Percentiles rank a stretch among this genome's conserved stretches.
Conservation (phyloP, 1,140 invertebrate genomes). For the Dendroctonus valens region DNA sequence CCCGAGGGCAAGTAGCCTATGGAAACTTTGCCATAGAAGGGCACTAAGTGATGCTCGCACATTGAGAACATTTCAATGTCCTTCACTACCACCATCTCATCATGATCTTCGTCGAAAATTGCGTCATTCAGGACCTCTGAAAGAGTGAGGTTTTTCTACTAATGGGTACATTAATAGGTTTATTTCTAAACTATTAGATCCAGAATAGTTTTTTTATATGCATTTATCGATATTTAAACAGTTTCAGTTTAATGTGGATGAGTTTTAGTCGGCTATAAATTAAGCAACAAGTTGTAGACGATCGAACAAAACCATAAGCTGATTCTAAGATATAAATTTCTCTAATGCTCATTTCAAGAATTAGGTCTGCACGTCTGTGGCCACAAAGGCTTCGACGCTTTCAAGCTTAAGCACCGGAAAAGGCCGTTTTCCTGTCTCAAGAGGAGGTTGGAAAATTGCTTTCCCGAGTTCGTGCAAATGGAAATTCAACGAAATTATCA, state of each 20-base stretch:
- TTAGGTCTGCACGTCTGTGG: neutral
- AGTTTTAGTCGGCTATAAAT: too few relatives aligned
- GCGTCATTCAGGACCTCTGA: conserved; percentile 96
- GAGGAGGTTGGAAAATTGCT: conserved; percentile 11
- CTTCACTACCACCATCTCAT: conserved; percentile 99
- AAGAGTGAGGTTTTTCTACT: conserved; percentile 45
- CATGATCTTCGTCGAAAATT: conserved; percentile 98
- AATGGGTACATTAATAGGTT: too few relatives aligned
- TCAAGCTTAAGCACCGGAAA: conserved; percentile 14
- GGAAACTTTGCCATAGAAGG: conserved; percentile 98
- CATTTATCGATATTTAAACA: too few relatives aligned
- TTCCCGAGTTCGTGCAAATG: neutral
- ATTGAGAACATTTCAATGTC: conserved; percentile 99
- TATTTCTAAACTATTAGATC: too few relatives aligned
- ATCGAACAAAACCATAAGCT: neutral
- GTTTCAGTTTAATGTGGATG: too few relatives aligned
- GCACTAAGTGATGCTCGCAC: conserved; percentile 98
- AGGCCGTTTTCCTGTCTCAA: neutral
- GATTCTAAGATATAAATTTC: conserved; percentile 5
- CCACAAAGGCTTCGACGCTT: conserved; percentile 9
- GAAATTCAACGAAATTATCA: too few relatives aligned
- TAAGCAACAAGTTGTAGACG: too few relatives aligned
- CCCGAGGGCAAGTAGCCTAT: conserved; percentile 98
- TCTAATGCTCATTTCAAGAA: neutral
- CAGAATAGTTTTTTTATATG: too few relatives aligned